Evolutionary conservation across 2,888 invertebrate species (phyloP).

Genomic region (Drosophila paranaensis): DNA sequence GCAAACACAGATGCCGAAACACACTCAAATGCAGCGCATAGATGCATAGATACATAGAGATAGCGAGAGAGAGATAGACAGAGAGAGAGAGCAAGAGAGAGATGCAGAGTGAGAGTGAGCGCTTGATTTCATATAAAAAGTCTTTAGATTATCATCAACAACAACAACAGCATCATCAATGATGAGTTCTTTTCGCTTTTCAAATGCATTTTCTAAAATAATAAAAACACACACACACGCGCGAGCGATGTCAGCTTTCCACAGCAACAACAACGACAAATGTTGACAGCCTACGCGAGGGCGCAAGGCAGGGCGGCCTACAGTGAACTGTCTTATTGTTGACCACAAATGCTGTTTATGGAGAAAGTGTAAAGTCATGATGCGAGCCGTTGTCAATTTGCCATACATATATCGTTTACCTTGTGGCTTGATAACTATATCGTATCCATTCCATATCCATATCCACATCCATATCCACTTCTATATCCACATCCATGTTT

Average conservation of each 20-base stretch:
- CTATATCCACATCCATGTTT: background rate
- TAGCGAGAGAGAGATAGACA: background rate
- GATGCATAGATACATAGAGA: constrained; percentile 43
- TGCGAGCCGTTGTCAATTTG: constrained; percentile 58
- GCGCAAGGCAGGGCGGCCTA: constrained; percentile 23
- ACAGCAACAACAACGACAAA: constrained; percentile 31
- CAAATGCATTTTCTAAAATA: constrained; percentile 67
- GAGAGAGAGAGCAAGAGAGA: background rate
- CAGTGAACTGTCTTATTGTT: constrained; percentile 54
- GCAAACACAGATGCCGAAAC: constrained; percentile 52
- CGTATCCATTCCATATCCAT: constrained; percentile 24
- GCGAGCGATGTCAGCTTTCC: constrained; percentile 53
- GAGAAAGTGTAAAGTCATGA: constrained; percentile 78
- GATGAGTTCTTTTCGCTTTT: constrained; percentile 75
- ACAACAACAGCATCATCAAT: constrained; percentile 30
- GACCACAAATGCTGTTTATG: constrained; percentile 61
- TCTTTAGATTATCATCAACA: constrained; percentile 64
- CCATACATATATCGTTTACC: constrained; percentile 70
- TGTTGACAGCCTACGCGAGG: constrained; percentile 61
- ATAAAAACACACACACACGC: constrained; percentile 26
- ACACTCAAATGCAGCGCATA: constrained; percentile 15
- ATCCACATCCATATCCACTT: constrained; percentile 3
- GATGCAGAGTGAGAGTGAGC: background rate
- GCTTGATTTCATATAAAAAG: constrained; percentile 20
- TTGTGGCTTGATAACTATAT: constrained; percentile 43